phyloP scores from a whole-genome alignment of 2,797 vertebrate genomes.

The Pseudochaenichthys georgianus region DNA sequence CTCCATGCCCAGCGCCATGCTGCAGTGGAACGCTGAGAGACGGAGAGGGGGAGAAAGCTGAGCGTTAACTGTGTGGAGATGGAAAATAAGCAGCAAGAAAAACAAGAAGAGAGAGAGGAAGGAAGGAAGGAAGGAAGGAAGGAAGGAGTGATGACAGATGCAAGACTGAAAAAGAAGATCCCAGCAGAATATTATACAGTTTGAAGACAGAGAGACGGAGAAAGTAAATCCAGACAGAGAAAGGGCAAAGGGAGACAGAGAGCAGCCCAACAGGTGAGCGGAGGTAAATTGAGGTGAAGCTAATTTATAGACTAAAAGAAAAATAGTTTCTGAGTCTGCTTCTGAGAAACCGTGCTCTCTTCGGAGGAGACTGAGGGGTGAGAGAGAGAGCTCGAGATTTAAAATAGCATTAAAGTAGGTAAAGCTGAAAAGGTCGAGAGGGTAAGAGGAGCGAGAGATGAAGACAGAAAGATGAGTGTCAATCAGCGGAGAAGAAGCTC shows the following conservation, averaged over 20 bases:
- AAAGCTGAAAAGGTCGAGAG: slow-evolving; percentile 48
- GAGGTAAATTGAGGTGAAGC: slow-evolving; percentile 68
- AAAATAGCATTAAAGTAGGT: slow-evolving; percentile 65
- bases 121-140: background rate
- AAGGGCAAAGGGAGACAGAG: slow-evolving; percentile 29
- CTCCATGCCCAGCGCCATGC: slow-evolving; percentile 93
- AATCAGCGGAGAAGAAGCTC: slow-evolving; percentile 70
- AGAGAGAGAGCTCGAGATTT: slow-evolving; percentile 29
- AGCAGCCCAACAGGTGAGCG: slow-evolving; percentile 53
- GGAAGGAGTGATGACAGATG: slow-evolving; percentile 12
- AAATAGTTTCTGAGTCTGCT: slow-evolving; percentile 40
- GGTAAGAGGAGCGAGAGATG: slow-evolving; percentile 48
- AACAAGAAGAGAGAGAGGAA: background rate
- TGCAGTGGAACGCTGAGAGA: slow-evolving; percentile 92
- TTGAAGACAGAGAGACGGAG: slow-evolving; percentile 17
- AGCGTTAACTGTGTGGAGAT: slow-evolving; percentile 38
- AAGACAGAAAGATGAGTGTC: slow-evolving; percentile 45
- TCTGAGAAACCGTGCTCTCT: slow-evolving; percentile 52
- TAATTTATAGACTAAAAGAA: slow-evolving; percentile 69
- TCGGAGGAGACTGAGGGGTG: slow-evolving; percentile 37
- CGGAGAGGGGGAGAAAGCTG: slow-evolving; percentile 74
- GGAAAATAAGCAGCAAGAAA: background rate
- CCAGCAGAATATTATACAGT: slow-evolving; percentile 23
- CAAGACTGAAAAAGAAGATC: slow-evolving; percentile 16
- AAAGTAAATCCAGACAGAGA: slow-evolving; percentile 37